Evolutionary conservation across 2,888 invertebrate species (phyloP).

Genomic region (Cinara cedri): DNA sequence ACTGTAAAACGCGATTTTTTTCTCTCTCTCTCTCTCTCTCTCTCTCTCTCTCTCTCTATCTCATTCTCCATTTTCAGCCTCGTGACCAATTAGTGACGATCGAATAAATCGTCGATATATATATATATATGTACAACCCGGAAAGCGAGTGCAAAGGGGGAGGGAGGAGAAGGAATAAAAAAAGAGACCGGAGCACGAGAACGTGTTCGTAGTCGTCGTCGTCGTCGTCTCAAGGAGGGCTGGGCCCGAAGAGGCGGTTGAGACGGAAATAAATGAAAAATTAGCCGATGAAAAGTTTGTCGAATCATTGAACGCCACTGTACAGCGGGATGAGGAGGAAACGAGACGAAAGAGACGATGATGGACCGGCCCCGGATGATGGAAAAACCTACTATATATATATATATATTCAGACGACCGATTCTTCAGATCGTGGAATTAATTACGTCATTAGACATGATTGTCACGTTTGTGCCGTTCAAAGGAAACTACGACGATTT

Average conservation of each 20-base stretch:
- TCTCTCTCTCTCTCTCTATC: neutral
- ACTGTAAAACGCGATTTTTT: conserved; percentile 47
- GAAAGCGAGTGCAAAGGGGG: neutral
- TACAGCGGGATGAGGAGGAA: neutral
- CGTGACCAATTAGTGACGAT: conserved; percentile 48
- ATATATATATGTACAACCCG: too few relatives aligned
- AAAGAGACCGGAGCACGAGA: neutral
- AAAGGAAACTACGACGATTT: conserved; percentile 44
- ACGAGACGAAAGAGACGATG: neutral
- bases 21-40: neutral
- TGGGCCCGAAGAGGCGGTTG: conserved; percentile 45
- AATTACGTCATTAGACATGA: conserved; percentile 59
- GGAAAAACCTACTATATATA: too few relatives aligned
- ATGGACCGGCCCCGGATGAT: neutral
- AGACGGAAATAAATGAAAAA: conserved; percentile 57
- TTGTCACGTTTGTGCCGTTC: conserved; percentile 57
- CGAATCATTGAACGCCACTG: conserved; percentile 50
- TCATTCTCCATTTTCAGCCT: conserved; percentile 1
- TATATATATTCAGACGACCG: too few relatives aligned
- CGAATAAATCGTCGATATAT: conserved; percentile 42
- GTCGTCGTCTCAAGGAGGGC: too few relatives aligned
- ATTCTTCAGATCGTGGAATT: conserved; percentile 58
- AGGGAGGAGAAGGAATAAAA: neutral
- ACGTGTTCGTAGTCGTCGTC: conserved; percentile 36
- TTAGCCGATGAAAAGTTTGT: conserved; percentile 56